phyloP scores from a whole-genome alignment of 2,888 invertebrate genomes.

The Seira sanloemensis region DNA sequence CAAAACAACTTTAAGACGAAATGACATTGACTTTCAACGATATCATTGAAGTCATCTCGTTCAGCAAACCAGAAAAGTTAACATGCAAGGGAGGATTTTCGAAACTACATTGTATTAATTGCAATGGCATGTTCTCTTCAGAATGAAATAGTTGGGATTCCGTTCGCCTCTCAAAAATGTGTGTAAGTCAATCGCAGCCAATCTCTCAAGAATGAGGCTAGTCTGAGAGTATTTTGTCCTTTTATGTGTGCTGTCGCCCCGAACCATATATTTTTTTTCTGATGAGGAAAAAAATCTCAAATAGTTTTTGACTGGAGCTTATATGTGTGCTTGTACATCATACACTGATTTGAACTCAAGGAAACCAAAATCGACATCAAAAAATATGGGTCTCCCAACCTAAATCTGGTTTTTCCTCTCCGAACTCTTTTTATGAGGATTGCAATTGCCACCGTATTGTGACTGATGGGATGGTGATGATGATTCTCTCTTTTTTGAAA shows the following conservation, averaged over 20 bases:
- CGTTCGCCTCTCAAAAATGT: too few relatives aligned
- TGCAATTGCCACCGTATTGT: background rate
- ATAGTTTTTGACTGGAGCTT: background rate
- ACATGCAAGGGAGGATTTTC: background rate
- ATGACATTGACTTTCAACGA: slow-evolving; percentile 40
- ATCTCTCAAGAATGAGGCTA: too few relatives aligned
- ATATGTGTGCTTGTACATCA: background rate
- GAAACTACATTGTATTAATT: background rate
- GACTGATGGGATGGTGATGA: background rate
- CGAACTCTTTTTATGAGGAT: background rate
- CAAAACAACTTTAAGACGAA: slow-evolving; percentile 4
- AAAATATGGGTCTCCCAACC: background rate
- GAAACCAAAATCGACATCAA: background rate
- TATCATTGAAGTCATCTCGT: slow-evolving; percentile 21
- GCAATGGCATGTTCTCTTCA: background rate
- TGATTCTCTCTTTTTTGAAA: slow-evolving; percentile 15
- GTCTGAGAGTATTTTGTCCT: too few relatives aligned
- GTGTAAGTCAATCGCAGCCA: too few relatives aligned
- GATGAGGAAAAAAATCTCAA: background rate
- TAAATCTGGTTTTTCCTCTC: slow-evolving; percentile 17
- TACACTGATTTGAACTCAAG: background rate
- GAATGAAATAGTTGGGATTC: slow-evolving; percentile 46
- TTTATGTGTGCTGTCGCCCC: too few relatives aligned
- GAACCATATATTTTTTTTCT: background rate
- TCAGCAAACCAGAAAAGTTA: background rate